These are phyloP conservation scores for Clavelina lepadiformis DNA, from an alignment of 23 tunicate species.

Conservation along the genomic window DNA sequence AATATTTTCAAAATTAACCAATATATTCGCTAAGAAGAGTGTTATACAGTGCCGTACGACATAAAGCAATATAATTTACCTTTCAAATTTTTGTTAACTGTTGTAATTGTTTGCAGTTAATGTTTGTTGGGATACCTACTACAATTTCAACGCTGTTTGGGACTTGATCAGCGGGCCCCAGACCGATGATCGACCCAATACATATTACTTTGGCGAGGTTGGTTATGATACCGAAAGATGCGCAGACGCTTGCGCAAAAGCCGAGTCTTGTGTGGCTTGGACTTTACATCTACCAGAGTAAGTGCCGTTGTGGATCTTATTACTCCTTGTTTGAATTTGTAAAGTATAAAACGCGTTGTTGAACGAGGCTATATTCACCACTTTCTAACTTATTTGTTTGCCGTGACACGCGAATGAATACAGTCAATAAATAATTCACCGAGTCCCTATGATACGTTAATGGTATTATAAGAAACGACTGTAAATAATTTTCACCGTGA, in stretches of 20 bases:
- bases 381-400: too few species aligned
- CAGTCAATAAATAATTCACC: too few species aligned
- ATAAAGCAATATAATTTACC: too few species aligned
- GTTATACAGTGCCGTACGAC: neutral
- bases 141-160: slow-evolving; percentile 14
- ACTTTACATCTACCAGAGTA: slow-evolving; percentile 42
- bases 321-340: too few species aligned
- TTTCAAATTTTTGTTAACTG: neutral
- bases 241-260: slow-evolving; percentile 40
- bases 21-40: too few species aligned
- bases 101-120: slow-evolving; percentile 10
- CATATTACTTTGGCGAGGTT: slow-evolving; percentile 46
- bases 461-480: too few species aligned
- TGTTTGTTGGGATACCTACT: slow-evolving; percentile 42
- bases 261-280: slow-evolving; percentile 46
- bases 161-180: slow-evolving; percentile 15
- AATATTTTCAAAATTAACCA: neutral
- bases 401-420: too few species aligned
- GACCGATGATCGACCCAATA: slow-evolving; percentile 30
- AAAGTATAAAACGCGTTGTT: too few species aligned
- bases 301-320: neutral
- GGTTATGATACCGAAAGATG: slow-evolving; percentile 50
- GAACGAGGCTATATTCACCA: too few species aligned
- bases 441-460: too few species aligned
- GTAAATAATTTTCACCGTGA: too few species aligned